Percentiles rank a stretch among this genome's conserved stretches.
phyloP scores from a whole-genome alignment of 64 coral and sea anemone species.

The Montipora capricornis region DNA sequence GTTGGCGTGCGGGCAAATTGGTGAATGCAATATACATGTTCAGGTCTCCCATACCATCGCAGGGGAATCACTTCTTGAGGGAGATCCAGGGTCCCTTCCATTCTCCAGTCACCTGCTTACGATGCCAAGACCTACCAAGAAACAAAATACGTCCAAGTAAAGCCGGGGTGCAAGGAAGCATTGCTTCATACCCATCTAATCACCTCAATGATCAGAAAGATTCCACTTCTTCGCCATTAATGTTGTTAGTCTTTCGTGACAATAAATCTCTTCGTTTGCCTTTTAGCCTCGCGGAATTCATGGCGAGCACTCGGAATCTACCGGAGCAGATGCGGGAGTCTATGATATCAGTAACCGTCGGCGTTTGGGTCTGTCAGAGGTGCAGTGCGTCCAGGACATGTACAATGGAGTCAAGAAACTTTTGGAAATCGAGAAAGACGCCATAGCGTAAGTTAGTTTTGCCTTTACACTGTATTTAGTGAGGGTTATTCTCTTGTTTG shows the following conservation, averaged over 20 bases:
- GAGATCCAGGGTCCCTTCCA: too few relatives aligned
- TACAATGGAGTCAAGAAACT: constrained; percentile 88
- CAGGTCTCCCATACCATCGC: too few relatives aligned
- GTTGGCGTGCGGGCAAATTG: too few relatives aligned
- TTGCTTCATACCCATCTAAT: too few relatives aligned
- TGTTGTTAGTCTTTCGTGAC: background rate
- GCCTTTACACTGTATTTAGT: too few relatives aligned
- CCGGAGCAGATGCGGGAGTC: constrained; percentile 75
- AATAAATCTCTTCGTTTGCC: background rate
- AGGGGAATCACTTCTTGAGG: too few relatives aligned
- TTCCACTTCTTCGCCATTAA: too few relatives aligned
- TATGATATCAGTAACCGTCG: constrained; percentile 82
- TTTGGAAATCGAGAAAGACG: constrained; percentile 57
- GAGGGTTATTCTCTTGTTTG: too few relatives aligned
- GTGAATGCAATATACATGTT: too few relatives aligned
- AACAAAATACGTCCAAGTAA: background rate
- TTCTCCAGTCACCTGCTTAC: too few relatives aligned
- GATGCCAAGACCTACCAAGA: background rate
- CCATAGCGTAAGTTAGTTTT: background rate
- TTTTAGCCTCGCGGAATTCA: constrained; percentile 71
- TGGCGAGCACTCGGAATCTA: constrained; percentile 73
- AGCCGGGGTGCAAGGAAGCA: too few relatives aligned
- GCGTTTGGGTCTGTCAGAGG: constrained; percentile 75
- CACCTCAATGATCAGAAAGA: too few relatives aligned
- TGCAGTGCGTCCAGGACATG: constrained; percentile 84